A percentile compares a stretch with the other conserved stretches of the same genome.
Evolutionary conservation across 2,113 vertebrate genomes (phyloP).

Genomic region (Elachura formosa): DNA sequence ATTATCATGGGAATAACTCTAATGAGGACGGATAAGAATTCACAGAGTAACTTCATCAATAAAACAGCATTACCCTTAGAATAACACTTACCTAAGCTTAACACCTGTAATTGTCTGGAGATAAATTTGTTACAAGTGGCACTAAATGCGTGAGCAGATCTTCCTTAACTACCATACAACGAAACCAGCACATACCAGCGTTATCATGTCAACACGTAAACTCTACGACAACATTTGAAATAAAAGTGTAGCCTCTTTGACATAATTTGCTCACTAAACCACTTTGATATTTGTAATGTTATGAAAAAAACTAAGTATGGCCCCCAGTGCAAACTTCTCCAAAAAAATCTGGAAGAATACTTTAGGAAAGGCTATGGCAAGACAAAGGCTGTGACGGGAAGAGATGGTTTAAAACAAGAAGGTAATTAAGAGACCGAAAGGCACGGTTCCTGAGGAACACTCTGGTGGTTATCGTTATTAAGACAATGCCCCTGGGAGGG

Average conservation of each 20-base stretch:
- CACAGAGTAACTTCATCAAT: not conserved
- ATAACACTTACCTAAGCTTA: not conserved
- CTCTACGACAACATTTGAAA: not conserved
- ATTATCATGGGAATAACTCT: constrained; percentile 81
- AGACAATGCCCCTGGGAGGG: not conserved
- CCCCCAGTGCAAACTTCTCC: not conserved
- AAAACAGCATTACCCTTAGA: not conserved
- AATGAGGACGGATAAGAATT: not conserved
- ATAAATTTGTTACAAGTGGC: not conserved
- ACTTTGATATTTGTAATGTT: not conserved
- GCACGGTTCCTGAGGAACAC: fast-evolving
- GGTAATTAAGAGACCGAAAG: not conserved
- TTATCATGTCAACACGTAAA: not conserved
- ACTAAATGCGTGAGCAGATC: not conserved
- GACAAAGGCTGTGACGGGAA: fast-evolving
- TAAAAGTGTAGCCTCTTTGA: not conserved
- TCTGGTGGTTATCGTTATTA: not conserved
- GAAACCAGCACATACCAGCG: not conserved
- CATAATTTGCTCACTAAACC: not conserved
- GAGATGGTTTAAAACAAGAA: not conserved
- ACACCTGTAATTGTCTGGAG: not conserved
- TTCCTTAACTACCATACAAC: not conserved
- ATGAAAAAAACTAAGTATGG: not conserved
- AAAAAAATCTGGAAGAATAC: not conserved
- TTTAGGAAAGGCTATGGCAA: fast-evolving